phyloP scores from a whole-genome alignment of 1,140 invertebrate genomes.

The Drosophila aff. region DNA sequence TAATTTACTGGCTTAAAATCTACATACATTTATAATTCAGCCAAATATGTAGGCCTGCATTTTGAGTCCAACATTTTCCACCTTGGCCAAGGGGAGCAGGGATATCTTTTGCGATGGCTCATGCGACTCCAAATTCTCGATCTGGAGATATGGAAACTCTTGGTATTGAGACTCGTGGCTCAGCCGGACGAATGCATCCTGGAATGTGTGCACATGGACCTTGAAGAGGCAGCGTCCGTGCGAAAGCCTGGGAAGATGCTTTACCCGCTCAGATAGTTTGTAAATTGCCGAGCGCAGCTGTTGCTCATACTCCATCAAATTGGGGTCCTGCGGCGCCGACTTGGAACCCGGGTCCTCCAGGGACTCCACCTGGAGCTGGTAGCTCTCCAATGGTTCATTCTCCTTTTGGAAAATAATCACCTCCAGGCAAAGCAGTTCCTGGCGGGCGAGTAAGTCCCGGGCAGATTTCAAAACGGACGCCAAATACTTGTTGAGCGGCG shows the following conservation, averaged over 20 bases:
- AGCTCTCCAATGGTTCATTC: slow-evolving; percentile 47
- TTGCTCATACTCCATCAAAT: slow-evolving; percentile 73
- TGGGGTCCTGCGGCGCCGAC: slow-evolving; percentile 13
- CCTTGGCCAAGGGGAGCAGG: slow-evolving; percentile 54
- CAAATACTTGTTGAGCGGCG: slow-evolving; percentile 72
- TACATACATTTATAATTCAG: slow-evolving; percentile 21
- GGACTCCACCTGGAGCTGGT: slow-evolving; percentile 37
- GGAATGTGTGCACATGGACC: slow-evolving; percentile 71
- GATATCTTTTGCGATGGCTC: slow-evolving; percentile 1
- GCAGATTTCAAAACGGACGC: slow-evolving; percentile 55
- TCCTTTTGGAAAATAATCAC: slow-evolving; percentile 64
- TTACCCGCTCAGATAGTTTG: slow-evolving; percentile 63
- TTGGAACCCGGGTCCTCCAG: slow-evolving; percentile 4
- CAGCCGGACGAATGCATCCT: slow-evolving; percentile 58
- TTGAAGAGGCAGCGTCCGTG: slow-evolving; percentile 63
- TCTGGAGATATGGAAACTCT: slow-evolving; percentile 78
- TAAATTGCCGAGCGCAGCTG: slow-evolving; percentile 65
- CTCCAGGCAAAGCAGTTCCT: slow-evolving; percentile 53
- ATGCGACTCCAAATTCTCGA: not conserved
- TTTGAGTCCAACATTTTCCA: slow-evolving; percentile 60
- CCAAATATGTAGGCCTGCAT: slow-evolving; percentile 54
- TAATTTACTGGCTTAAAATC: slow-evolving; percentile 6
- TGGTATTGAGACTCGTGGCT: slow-evolving; percentile 72
- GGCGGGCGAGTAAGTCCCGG: slow-evolving; percentile 45
- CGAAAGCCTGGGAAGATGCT: slow-evolving; percentile 55